Conservation (phyloP, 1,140 invertebrate genomes). For the Drosophila melanica region DNA sequence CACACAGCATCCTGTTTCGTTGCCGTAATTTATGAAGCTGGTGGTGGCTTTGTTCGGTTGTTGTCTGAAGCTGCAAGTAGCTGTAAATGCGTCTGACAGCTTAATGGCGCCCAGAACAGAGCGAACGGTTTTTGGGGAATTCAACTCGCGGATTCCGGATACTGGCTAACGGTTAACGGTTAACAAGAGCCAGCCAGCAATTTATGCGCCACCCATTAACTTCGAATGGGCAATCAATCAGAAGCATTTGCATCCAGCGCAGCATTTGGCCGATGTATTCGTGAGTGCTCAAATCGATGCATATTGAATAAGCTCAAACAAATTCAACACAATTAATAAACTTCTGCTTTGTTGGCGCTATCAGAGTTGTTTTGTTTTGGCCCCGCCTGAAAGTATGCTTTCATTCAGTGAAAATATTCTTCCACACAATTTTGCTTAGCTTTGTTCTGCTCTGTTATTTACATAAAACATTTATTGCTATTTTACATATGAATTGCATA, state of each 20-base stretch:
- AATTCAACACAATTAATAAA: not conserved
- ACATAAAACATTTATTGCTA: conserved; percentile 50
- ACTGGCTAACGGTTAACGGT: not conserved
- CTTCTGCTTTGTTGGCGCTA: not conserved
- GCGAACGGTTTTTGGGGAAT: not conserved
- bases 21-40: conserved; percentile 37
- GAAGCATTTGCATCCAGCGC: conserved; percentile 18
- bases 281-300: conserved; percentile 1
- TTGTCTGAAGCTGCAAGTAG: not conserved
- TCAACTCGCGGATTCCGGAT: not conserved
- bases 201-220: conserved; percentile 55
- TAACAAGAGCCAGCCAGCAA: not conserved
- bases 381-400: conserved; percentile 24
- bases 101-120: conserved; percentile 18
- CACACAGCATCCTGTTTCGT: conserved; percentile 1
- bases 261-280: not conserved
- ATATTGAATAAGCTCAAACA: not conserved
- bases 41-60: conserved; percentile 5
- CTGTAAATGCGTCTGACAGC: conserved; percentile 21
- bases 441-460: conserved; percentile 20
- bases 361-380: not conserved
- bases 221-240: conserved; percentile 38
- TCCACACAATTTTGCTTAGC: not conserved
- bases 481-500: conserved; percentile 39
- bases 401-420: not conserved